These are phyloP conservation scores for Lophius americanus DNA, from an alignment of 2,797 vertebrate genomes.

Conservation along the genomic window DNA sequence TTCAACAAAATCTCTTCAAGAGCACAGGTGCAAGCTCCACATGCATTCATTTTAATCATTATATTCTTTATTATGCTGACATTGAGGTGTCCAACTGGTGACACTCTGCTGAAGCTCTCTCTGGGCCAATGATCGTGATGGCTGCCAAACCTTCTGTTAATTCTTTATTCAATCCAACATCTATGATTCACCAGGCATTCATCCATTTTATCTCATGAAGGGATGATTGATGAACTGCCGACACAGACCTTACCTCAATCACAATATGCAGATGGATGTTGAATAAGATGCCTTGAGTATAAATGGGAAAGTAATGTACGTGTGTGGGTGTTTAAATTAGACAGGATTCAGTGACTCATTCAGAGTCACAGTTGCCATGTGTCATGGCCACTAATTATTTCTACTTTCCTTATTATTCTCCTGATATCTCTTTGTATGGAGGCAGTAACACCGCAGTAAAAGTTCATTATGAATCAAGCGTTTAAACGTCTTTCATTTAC, in stretches of 20 bases:
- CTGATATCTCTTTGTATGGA: background rate
- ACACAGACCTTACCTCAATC: slow-evolving; percentile 17
- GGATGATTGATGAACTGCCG: slow-evolving; percentile 34
- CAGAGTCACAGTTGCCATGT: slow-evolving; percentile 29
- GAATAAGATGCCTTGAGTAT: slow-evolving; percentile 18
- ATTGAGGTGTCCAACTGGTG: slow-evolving; percentile 35
- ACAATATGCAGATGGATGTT: slow-evolving; percentile 21
- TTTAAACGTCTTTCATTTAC: slow-evolving; percentile 2
- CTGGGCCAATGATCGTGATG: slow-evolving; percentile 4
- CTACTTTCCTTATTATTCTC: background rate
- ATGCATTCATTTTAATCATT: slow-evolving; percentile 22
- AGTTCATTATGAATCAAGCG: slow-evolving; percentile 1
- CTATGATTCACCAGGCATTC: slow-evolving; percentile 16
- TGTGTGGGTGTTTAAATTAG: slow-evolving; percentile 25
- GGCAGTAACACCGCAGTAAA: background rate
- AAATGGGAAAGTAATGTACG: slow-evolving; percentile 20
- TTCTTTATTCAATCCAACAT: slow-evolving; percentile 11
- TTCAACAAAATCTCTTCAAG: background rate
- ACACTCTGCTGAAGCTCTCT: slow-evolving; percentile 18
- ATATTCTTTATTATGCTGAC: slow-evolving; percentile 9
- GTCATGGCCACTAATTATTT: slow-evolving; percentile 13
- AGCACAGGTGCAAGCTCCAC: slow-evolving; percentile 15
- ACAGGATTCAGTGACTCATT: slow-evolving; percentile 36
- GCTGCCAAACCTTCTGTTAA: slow-evolving; percentile 44
- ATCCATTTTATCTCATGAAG: slow-evolving; percentile 23